Conservation (phyloP, 2,888 invertebrate genomes). For the Drosophila paucipuncta region DNA sequence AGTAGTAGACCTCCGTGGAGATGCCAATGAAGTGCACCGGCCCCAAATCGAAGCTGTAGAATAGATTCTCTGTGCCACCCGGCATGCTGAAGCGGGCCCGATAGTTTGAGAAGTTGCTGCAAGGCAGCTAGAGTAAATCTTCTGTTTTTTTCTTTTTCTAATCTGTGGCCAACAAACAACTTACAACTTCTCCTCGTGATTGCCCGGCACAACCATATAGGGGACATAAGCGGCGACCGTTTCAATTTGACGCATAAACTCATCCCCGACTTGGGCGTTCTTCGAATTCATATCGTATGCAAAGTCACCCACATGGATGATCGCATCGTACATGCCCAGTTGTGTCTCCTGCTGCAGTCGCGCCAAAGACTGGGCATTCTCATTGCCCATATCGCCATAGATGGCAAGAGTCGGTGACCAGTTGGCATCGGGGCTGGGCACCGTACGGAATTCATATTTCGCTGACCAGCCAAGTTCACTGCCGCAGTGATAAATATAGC, state of each 20-base stretch:
- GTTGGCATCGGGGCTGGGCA: constrained; percentile 87
- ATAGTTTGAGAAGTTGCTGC: constrained; percentile 97
- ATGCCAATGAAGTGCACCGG: constrained; percentile 96
- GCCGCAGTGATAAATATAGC: constrained; percentile 93
- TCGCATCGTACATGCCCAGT: constrained; percentile 92
- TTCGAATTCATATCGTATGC: constrained; percentile 96
- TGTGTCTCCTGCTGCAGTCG: constrained; percentile 94
- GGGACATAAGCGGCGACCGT: constrained; percentile 96
- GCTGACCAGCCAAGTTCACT: constrained; percentile 93
- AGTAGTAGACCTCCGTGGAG: constrained; percentile 98
- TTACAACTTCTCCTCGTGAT: constrained; percentile 94
- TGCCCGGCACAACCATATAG: constrained; percentile 96
- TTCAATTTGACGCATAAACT: constrained; percentile 97
- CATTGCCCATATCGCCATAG: constrained; percentile 97
- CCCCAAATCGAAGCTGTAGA: constrained; percentile 95
- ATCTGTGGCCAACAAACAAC: constrained; percentile 41
- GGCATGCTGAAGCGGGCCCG: constrained; percentile 97
- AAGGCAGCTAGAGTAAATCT: constrained; percentile 35
- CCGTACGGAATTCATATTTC: constrained; percentile 90
- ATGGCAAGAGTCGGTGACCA: constrained; percentile 94
- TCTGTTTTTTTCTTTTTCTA: neutral
- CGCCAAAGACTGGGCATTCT: constrained; percentile 93
- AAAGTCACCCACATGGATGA: constrained; percentile 97
- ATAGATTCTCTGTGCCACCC: constrained; percentile 89
- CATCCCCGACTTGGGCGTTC: constrained; percentile 94